phyloP scores from a whole-genome alignment of 2,797 vertebrate species.

The Pitangus sulphuratus region DNA sequence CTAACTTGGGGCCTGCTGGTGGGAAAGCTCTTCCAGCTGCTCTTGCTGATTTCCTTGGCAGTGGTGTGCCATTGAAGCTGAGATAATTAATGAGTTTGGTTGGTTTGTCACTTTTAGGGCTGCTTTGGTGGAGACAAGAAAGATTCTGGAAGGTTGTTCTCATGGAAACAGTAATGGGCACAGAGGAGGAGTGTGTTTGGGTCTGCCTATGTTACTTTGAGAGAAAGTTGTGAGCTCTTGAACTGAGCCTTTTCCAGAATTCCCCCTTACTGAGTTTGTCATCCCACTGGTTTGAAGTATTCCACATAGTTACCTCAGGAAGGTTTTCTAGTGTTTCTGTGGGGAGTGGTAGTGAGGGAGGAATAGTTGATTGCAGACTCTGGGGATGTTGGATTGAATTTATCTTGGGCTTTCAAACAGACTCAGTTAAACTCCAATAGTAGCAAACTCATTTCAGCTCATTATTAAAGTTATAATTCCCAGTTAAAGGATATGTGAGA shows the following conservation, averaged over 20 bases:
- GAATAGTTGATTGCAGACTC: not conserved
- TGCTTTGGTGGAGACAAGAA: not conserved
- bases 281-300: not conserved
- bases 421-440: not conserved
- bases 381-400: not conserved
- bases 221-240: not conserved
- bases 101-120: not conserved
- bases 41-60: not conserved
- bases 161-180: not conserved
- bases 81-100: not conserved
- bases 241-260: not conserved
- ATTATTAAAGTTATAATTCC: constrained; percentile 1
- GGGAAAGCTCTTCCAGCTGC: not conserved
- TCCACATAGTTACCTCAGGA: not conserved
- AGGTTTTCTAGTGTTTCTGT: not conserved
- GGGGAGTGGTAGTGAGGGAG: not conserved
- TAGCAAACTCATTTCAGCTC: not conserved
- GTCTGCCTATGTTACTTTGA: not conserved
- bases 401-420: not conserved
- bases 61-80: not conserved
- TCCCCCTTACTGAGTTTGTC: not conserved
- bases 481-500: not conserved
- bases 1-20: not conserved
- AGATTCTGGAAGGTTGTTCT: not conserved
- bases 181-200: not conserved